These are phyloP conservation scores for Acrocephalus kingi DNA, from an alignment of 2,113 vertebrate genomes.

Conservation along the genomic window DNA sequence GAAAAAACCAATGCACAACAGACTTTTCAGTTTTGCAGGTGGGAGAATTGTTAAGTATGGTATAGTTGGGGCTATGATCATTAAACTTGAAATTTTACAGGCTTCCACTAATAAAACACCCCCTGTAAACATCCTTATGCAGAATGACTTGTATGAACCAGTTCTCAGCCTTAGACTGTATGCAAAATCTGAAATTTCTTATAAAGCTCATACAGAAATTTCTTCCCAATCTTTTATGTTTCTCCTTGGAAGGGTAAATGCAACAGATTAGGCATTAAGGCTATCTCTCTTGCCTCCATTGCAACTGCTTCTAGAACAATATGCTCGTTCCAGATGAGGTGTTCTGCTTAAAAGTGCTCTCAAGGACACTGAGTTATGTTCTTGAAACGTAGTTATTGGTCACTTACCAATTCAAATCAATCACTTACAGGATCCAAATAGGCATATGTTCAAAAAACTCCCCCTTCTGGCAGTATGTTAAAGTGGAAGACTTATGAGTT, in stretches of 20 bases:
- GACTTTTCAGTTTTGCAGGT: background rate
- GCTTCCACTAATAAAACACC: background rate
- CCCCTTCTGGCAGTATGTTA: background rate
- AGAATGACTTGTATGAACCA: background rate
- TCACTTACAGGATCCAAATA: background rate
- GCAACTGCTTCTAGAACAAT: background rate
- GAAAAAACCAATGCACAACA: background rate
- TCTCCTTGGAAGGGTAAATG: background rate
- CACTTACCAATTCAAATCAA: background rate
- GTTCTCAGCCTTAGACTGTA: background rate
- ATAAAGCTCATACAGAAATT: background rate
- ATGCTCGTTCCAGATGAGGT: background rate
- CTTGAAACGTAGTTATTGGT: background rate
- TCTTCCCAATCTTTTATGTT: background rate
- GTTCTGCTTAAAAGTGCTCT: background rate
- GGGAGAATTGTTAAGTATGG: background rate
- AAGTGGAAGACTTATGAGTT: background rate
- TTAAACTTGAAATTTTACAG: background rate
- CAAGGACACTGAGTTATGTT: background rate
- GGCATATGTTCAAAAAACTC: background rate
- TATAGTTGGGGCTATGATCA: background rate
- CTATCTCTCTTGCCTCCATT: background rate
- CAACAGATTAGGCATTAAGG: background rate
- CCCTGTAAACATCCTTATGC: background rate
- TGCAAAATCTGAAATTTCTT: background rate